These are phyloP conservation scores for Temnothorax nylanderi DNA, from an alignment of 1,140 invertebrate species.

Conservation along the genomic window DNA sequence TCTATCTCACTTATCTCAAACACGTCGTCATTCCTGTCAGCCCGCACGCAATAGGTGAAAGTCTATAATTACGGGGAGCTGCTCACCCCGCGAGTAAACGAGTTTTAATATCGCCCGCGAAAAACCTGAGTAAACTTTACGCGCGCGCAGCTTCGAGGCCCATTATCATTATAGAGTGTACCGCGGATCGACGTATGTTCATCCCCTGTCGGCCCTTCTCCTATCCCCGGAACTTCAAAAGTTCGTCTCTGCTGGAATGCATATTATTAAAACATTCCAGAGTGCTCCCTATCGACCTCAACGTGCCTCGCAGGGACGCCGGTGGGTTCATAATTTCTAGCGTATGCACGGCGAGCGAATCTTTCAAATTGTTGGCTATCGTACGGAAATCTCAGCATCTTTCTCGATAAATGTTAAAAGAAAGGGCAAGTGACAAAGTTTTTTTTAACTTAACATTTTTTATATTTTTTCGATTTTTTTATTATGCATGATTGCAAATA, in stretches of 20 bases:
- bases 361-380: conserved; percentile 77
- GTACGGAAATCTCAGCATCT: not conserved
- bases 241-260: conserved; percentile 73
- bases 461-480: not conserved
- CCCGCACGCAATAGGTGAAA: conserved; percentile 50
- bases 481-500: not conserved
- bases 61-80: conserved; percentile 39
- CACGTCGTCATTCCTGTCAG: conserved; percentile 51
- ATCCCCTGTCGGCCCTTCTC: conserved; percentile 35
- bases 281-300: conserved; percentile 62
- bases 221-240: conserved; percentile 62
- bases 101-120: conserved; percentile 38
- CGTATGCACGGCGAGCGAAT: conserved; percentile 76
- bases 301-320: conserved; percentile 18
- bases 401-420: not conserved
- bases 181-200: conserved; percentile 2
- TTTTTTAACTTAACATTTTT: not conserved
- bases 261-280: conserved; percentile 81
- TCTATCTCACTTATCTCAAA: conserved; percentile 52
- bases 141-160: not conserved
- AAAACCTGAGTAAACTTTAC: conserved; percentile 19
- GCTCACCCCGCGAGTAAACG: conserved; percentile 24
- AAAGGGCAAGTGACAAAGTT: not conserved
- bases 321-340: conserved; percentile 77
- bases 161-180: conserved; percentile 40